Evolutionary conservation across 2,888 invertebrate genomes (phyloP).

Genomic region (Drosophila algonquin): DNA sequence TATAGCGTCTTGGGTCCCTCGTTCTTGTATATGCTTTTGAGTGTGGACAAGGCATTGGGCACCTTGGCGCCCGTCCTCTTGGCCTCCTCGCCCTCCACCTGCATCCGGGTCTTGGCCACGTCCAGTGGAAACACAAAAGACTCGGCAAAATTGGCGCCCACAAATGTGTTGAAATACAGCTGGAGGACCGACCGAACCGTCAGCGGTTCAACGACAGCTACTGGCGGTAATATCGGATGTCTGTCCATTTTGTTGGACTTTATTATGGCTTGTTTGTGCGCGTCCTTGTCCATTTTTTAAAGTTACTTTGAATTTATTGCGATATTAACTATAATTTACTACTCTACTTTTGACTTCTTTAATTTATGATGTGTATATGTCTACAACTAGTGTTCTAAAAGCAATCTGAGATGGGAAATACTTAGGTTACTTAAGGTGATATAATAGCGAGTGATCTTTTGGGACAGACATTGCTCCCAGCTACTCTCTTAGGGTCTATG

Average conservation of each 20-base stretch:
- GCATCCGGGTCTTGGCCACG: conserved; percentile 57
- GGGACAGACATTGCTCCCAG: too few species aligned
- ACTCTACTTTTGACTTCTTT: neutral
- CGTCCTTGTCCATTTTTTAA: neutral
- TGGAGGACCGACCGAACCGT: conserved; percentile 17
- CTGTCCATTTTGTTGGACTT: neutral
- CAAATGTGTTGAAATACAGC: conserved; percentile 55
- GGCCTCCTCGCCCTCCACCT: conserved; percentile 51
- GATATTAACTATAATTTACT: neutral
- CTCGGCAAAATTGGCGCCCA: conserved; percentile 58
- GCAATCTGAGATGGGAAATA: neutral
- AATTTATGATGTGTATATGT: too few species aligned
- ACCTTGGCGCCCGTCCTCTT: conserved; percentile 33
- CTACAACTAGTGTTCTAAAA: neutral
- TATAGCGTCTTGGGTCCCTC: conserved; percentile 47
- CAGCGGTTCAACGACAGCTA: conserved; percentile 20
- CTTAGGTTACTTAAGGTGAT: too few species aligned
- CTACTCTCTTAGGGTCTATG: too few species aligned
- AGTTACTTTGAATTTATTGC: neutral
- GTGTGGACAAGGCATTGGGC: conserved; percentile 25
- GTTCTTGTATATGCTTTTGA: conserved; percentile 19
- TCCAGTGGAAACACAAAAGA: conserved; percentile 48
- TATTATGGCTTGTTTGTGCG: neutral
- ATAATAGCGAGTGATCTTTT: too few species aligned
- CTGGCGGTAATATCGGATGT: neutral